phyloP scores from a whole-genome alignment of 2,888 invertebrate species.

The Phytoseiulus persimilis region DNA sequence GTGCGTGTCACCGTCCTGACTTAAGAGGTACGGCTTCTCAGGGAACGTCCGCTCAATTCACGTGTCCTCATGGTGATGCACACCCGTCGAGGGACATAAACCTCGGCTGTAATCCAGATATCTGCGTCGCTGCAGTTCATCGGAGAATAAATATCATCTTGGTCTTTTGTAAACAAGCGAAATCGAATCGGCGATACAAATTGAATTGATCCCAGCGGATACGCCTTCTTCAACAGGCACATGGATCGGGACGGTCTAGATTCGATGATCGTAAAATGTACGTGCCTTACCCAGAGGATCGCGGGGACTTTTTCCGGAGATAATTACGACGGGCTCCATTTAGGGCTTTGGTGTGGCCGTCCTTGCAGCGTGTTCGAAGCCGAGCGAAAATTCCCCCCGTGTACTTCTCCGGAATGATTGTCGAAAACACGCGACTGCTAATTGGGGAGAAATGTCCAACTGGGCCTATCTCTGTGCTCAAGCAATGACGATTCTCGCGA shows the following conservation, averaged over 20 bases:
- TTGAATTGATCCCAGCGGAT: too few species aligned
- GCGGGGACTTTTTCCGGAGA: not conserved
- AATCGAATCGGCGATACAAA: too few species aligned
- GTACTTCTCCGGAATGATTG: not conserved
- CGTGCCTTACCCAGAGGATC: not conserved
- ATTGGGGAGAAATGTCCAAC: not conserved
- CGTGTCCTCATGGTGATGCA: too few species aligned
- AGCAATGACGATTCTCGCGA: not conserved
- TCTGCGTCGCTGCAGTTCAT: too few species aligned
- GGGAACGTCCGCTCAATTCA: too few species aligned
- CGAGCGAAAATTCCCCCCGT: not conserved
- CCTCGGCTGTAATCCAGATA: too few species aligned
- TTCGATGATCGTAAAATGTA: not conserved
- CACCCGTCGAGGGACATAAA: too few species aligned
- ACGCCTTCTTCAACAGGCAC: too few species aligned
- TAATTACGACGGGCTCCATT: not conserved
- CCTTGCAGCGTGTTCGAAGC: not conserved
- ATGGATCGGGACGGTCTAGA: not conserved
- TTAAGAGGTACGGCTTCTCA: too few species aligned
- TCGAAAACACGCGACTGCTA: not conserved
- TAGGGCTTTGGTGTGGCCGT: not conserved
- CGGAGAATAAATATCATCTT: too few species aligned
- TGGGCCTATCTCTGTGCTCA: not conserved
- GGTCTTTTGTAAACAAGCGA: too few species aligned
- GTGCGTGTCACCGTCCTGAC: too few species aligned